Evolutionary conservation across 1,140 invertebrate genomes (phyloP), one percentile per base, ranked within the genome.

Genomic region (Ips typographus): DNA sequence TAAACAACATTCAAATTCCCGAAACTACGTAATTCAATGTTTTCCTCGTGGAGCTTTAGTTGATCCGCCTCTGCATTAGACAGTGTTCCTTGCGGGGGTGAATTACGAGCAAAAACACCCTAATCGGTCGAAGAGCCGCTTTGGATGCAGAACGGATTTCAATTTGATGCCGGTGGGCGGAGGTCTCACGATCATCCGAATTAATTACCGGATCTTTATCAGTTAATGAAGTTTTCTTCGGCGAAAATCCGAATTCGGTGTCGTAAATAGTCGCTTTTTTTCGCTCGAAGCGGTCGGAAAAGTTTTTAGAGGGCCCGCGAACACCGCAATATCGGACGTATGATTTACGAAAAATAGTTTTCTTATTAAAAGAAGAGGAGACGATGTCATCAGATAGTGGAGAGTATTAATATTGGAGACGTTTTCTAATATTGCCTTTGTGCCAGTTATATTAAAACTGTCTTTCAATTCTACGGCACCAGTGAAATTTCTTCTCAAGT

Each of bases 91-190:
- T 38, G 1, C 22, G 61, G 55, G 38, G 8, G 5, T 65, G 52
- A 65, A 56, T 65, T 65, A 65, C 41, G 63, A 56, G 63, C 53
- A 56, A 65, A 65, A 65, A 65, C 40, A 40, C 63, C 36, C 63
- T 65, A 65, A 65, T 65, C 63, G 63, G 3, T 37, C 47, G 53
- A 63, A 43, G 61, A 63, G 61, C 51, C 53, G 56, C 53, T 65
- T 57, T 55, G 63, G 63, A 65, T 57, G 63, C 63, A 65, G 63
- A 65, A 43, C 63, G 53, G 63, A 65, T 56, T 65, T 65, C 63
- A 65, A 65, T 65, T 65, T 65, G 63, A 65, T 65, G 56, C 63
- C 63, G 22, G 61, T 59, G 61, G 61, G 61, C 61, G 61, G 47
- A 49, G 38, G 61, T 52, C 47, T 22, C 41, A 22, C 42, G 51